These are phyloP conservation scores for Notodonta dromedarius DNA, from an alignment of 2,888 invertebrate genomes.

Conservation along the genomic window DNA sequence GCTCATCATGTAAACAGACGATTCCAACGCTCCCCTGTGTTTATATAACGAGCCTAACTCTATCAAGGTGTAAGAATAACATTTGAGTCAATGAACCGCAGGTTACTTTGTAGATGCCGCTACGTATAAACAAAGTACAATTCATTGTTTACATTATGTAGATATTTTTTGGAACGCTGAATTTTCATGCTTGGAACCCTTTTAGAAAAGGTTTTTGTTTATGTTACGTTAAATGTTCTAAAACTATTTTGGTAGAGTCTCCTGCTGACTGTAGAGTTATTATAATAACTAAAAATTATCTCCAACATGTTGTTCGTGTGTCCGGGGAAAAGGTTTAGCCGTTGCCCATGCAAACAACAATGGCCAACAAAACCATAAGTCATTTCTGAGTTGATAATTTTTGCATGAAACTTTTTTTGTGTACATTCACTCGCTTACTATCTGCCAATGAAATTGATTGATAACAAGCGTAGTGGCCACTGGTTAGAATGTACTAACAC, in stretches of 20 bases:
- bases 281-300: no score
- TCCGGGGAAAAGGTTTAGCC: no score
- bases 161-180: conserved; percentile 31
- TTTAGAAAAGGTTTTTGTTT: conserved; percentile 18
- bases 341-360: no score
- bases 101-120: conserved; percentile 69
- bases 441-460: no score
- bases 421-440: no score
- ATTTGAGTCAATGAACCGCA: conserved; percentile 73
- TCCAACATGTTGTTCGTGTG: no score
- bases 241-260: conserved; percentile 1
- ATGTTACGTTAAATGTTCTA: background rate
- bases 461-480: no score
- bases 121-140: conserved; percentile 52
- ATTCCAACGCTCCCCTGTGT: conserved; percentile 43
- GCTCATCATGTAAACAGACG: conserved; percentile 47
- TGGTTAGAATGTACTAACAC: no score
- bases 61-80: conserved; percentile 77
- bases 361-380: no score
- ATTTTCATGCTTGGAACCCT: conserved; percentile 24
- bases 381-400: no score
- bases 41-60: conserved; percentile 46
- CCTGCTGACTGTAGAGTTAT: background rate
- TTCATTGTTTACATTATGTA: conserved; percentile 44
- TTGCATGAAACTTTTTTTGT: no score